Evolutionary conservation across 2,797 vertebrate species (phyloP).

Genomic region (Hippopotamyrus pictus): DNA sequence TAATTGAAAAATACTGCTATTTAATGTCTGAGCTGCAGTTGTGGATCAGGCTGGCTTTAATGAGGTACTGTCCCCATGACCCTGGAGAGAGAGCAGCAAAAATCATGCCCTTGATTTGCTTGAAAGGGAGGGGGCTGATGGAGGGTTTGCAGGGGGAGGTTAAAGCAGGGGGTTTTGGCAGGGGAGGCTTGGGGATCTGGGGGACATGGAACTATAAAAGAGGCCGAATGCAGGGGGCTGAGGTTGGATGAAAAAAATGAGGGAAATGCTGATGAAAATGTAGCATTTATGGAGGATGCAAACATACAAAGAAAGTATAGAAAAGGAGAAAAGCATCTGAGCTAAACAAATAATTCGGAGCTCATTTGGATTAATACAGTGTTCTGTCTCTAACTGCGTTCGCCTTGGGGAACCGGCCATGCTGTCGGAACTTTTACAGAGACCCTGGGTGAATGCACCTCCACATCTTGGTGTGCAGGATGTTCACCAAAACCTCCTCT

Average conservation of each 20-base stretch:
- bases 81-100: conserved; percentile 42
- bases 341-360: neutral
- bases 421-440: neutral
- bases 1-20: conserved; percentile 99
- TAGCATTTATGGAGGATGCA: neutral
- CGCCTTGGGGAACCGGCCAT: neutral
- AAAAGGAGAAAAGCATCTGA: neutral
- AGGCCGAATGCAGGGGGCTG: neutral
- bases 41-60: conserved; percentile 73
- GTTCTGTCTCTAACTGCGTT: neutral
- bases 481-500: neutral
- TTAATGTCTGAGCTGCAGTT: conserved; percentile 91
- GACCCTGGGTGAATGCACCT: neutral
- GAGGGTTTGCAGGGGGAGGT: conserved; percentile 4
- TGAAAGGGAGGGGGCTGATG: conserved; percentile 20
- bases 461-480: neutral
- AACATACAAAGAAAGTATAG: neutral
- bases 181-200: neutral
- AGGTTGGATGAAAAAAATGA: neutral
- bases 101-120: conserved; percentile 39
- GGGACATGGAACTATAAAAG: neutral
- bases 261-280: neutral
- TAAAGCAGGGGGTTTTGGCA: neutral
- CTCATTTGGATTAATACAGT: neutral
- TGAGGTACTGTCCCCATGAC: conserved; percentile 84